Evolutionary conservation across 2,888 invertebrate genomes (phyloP).

Genomic region (Ormyrus nitidulus): DNA sequence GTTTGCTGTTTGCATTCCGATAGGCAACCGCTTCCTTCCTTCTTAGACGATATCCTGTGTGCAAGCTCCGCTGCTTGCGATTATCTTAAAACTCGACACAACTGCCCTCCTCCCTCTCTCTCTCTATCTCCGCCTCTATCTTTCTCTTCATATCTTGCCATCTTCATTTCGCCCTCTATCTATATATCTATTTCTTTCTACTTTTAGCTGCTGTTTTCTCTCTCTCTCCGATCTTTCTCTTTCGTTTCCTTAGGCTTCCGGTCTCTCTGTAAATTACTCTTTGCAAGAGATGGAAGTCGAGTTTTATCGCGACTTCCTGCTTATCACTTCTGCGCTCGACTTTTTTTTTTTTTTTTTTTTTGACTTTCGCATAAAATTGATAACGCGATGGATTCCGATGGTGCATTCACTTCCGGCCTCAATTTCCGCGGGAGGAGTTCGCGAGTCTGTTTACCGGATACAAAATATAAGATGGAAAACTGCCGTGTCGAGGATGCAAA

Average conservation of each 20-base stretch:
- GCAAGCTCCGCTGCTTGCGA: conserved; percentile 1
- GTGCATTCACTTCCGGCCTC: conserved; percentile 33
- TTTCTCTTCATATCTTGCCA: neutral
- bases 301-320: too few species aligned
- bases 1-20: conserved; percentile 66
- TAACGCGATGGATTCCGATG: conserved; percentile 19
- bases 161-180: too few species aligned
- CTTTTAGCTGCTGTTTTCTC: too few species aligned
- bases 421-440: neutral
- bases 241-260: too few species aligned
- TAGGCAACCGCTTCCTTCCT: conserved; percentile 61
- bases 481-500: conserved; percentile 15
- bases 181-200: too few species aligned
- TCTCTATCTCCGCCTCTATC: neutral
- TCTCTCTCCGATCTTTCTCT: neutral
- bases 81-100: conserved; percentile 48
- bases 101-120: neutral
- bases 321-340: too few species aligned
- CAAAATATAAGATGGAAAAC: conserved; percentile 8
- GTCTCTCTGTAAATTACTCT: too few species aligned
- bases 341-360: too few species aligned
- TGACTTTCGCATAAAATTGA: conserved; percentile 13
- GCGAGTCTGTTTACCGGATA: conserved; percentile 51
- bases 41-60: conserved; percentile 33
- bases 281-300: too few species aligned